Evolutionary conservation across 2,888 invertebrate genomes (phyloP), one percentile per base, ranked within the genome.

Genomic region (Auanema sp.): DNA sequence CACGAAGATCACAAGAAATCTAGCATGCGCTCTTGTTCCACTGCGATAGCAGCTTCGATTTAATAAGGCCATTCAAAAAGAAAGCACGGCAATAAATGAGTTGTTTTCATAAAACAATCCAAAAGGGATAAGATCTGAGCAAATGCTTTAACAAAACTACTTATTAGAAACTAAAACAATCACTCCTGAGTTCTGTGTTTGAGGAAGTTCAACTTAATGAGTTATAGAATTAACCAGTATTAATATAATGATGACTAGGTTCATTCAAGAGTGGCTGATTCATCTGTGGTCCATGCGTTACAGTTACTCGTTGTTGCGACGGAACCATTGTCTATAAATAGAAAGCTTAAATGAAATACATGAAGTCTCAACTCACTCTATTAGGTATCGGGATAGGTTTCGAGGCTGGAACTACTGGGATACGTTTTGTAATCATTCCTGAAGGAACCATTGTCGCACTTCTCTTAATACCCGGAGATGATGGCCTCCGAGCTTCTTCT

Each of bases 401-500:
- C 0, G 11, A 10, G 16, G 52, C 25, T 14, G 60, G 60, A 41
- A 53, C 60, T 14, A 53, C 49, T 5, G 47, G 47, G 47, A 47
- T 21, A 5, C 47, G 47, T 21, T 47, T 47, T 18, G 42, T 43
- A 16, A 60, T 54, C 42, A 49, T 54, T 24, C 51, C 51, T 14
- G 59, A 43, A 18, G 43, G 18, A 33, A n/a, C 47, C 16, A 60
- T 21, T 23, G 21, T 21, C 10, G 47, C 47, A 10, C 47, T 21
- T 16, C 60, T 23, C 44, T 60, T 60, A 18, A 60, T 54, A n/a
- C 60, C 60, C 6, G 60, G 60, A 2, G 60, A 60, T 1, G 43
- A 16, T 11, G 60, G 60, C 21, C 60, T n/a, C 42, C 60, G 55
- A 6, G 55, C 21, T 16, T 61, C 61, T 3, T 71, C 71, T 1